Evolutionary conservation across 2,888 invertebrate genomes (phyloP), one percentile per base, ranked within the genome.

Genomic region (Dolomedes plantarius): DNA sequence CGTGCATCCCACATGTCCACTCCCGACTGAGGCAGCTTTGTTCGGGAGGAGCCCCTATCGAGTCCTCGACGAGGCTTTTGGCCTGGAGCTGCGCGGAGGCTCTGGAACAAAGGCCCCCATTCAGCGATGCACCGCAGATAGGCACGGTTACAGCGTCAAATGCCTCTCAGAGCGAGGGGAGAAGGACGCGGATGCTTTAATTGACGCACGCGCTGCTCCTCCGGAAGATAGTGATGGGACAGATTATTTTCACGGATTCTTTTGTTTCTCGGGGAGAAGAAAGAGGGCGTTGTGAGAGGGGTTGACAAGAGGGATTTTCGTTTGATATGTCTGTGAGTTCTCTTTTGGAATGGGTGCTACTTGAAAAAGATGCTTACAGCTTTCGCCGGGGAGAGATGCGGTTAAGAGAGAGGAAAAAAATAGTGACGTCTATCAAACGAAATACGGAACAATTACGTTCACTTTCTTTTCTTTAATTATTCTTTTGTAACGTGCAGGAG

Each of bases 121-220:
- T 68, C 67, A 76, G 41, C 36, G 81, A 81, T 74, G 68, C 39
- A 56, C 74, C 36, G 31, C 68, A 36, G 81, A 81, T 81, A 81
- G 81, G 74, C 81, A 81, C 81, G 81, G 74, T 36, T 62, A 39
- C 69, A 56, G 69, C 74, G 28, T 68, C 74, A 56, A 65, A 41
- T 67, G 50, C 72, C 65, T 65, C 65, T 65, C 56, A 27, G 50
- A 36, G 28, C 36, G 56, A 11, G 65, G 41, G 41, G 28, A 27
- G 23, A 29, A 23, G 19, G 29, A 50, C 65, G 28, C 16, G 31
- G 29, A 56, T 69, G 64, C 62, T 78, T 69, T 72, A 80, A 73
- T 80, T 80, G 73, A 73, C 79, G 72, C 77, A 77, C 77, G 77
- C 76, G 31, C 76, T 9, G 1, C 41, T 67, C 65, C 41, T 73